These are phyloP conservation scores for Agrenia bidenticulata DNA, from an alignment of 2,888 invertebrate genomes.

Conservation along the genomic window DNA sequence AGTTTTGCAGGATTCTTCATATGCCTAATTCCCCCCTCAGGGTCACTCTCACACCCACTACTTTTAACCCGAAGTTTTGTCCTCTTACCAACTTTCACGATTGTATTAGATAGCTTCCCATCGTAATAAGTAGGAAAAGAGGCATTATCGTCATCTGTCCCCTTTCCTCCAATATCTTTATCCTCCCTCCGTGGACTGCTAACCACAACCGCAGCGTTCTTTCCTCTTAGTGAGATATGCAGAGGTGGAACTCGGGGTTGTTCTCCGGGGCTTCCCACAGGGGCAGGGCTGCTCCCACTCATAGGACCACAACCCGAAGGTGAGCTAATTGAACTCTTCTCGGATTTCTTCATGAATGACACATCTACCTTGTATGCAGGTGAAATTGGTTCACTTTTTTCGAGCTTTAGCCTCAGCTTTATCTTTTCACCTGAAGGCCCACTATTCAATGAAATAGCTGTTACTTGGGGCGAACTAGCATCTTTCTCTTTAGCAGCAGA, in stretches of 20 bases:
- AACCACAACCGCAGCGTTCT: conserved; percentile 79
- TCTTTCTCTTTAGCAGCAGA: conserved; percentile 11
- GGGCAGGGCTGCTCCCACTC: neutral
- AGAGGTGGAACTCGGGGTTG: conserved; percentile 83
- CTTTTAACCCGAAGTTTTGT: conserved; percentile 31
- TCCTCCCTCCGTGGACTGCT: conserved; percentile 57
- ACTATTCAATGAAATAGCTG: neutral
- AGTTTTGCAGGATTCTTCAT: conserved; percentile 22
- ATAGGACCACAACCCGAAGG: neutral
- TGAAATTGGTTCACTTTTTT: conserved; percentile 74
- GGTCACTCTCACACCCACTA: conserved; percentile 2
- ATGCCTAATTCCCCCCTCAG: neutral
- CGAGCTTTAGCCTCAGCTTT: conserved; percentile 79
- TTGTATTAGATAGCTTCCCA: conserved; percentile 16
- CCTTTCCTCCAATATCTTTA: conserved; percentile 19
- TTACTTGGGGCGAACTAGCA: neutral
- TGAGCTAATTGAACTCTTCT: conserved; percentile 26
- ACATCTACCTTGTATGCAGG: conserved; percentile 79
- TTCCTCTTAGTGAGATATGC: conserved; percentile 80
- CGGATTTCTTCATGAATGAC: conserved; percentile 66
- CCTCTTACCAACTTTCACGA: conserved; percentile 26
- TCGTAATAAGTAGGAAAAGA: conserved; percentile 1
- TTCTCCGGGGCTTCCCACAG: conserved; percentile 34
- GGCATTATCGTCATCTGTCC: conserved; percentile 8
- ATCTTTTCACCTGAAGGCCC: conserved; percentile 62